Conservation (phyloP, 1,140 invertebrate genomes). For the Temnothorax nylanderi region DNA sequence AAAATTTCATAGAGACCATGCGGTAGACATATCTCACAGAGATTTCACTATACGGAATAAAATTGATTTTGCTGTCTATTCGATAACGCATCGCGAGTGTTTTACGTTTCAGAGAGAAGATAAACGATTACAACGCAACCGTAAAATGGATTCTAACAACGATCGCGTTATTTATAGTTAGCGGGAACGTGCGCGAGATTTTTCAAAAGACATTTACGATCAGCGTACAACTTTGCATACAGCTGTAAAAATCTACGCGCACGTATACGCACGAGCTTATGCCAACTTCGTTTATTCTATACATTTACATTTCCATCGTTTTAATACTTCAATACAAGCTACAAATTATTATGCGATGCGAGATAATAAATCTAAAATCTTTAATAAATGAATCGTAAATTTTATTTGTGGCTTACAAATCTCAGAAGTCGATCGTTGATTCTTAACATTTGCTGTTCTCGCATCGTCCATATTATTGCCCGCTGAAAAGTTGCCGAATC, state of each 20-base stretch:
- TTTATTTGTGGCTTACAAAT: background rate
- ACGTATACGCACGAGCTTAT: background rate
- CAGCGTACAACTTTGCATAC: background rate
- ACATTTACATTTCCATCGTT: background rate
- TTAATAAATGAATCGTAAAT: background rate
- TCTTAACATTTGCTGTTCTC: constrained; percentile 1
- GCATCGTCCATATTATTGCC: background rate
- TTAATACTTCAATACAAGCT: background rate
- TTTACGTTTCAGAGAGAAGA: background rate
- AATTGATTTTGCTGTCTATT: background rate
- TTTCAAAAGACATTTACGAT: constrained; percentile 27
- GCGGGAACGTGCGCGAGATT: background rate
- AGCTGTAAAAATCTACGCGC: background rate
- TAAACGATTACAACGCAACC: background rate
- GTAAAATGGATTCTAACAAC: constrained; percentile 29
- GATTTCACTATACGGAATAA: background rate
- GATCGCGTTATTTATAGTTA: constrained; percentile 31
- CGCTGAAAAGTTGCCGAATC: constrained; percentile 32
- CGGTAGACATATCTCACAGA: background rate
- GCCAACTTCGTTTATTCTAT: background rate
- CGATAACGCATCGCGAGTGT: constrained; percentile 12
- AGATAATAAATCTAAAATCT: background rate
- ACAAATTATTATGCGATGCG: background rate
- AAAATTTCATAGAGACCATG: background rate
- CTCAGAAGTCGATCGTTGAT: background rate